These are phyloP conservation scores for Ptychadena robeensis DNA, from an alignment of 2,797 vertebrate species.

Conservation along the genomic window DNA sequence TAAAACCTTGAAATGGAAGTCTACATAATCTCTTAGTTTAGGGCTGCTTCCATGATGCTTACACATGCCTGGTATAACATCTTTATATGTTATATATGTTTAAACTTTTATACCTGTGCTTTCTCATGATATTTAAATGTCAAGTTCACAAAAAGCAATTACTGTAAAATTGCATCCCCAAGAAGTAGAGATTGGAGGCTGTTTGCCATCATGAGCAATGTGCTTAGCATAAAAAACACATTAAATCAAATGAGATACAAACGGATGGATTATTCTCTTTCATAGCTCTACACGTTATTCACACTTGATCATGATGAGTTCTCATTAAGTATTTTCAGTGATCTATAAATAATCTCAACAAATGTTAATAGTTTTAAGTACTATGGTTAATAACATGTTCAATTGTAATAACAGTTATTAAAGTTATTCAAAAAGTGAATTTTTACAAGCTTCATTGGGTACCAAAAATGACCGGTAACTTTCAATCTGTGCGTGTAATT, in stretches of 20 bases:
- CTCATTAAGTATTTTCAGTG: constrained; percentile 55
- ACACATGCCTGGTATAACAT: too few relatives aligned
- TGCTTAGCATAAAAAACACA: constrained; percentile 65
- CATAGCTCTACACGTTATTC: constrained; percentile 53
- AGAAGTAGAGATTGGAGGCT: constrained; percentile 43
- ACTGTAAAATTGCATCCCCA: constrained; percentile 24
- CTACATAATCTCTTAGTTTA: too few relatives aligned
- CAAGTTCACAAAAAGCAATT: constrained; percentile 26
- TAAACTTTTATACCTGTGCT: too few relatives aligned
- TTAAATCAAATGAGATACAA: constrained; percentile 65
- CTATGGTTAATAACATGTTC: constrained; percentile 32
- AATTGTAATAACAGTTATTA: constrained; percentile 15
- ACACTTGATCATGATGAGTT: constrained; percentile 63
- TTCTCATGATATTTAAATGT: not conserved
- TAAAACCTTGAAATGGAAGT: too few relatives aligned
- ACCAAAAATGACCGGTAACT: constrained; percentile 2
- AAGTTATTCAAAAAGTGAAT: constrained; percentile 2
- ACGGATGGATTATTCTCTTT: constrained; percentile 63
- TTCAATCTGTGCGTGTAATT: constrained; percentile 2
- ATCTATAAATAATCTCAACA: constrained; percentile 59
- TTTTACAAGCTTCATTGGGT: constrained; percentile 17
- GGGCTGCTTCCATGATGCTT: too few relatives aligned
- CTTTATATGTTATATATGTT: too few relatives aligned
- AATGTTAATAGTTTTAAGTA: constrained; percentile 59
- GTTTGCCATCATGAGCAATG: constrained; percentile 63